phyloP scores from a whole-genome alignment of 2,888 invertebrate species.

The Melipona bicolor region DNA sequence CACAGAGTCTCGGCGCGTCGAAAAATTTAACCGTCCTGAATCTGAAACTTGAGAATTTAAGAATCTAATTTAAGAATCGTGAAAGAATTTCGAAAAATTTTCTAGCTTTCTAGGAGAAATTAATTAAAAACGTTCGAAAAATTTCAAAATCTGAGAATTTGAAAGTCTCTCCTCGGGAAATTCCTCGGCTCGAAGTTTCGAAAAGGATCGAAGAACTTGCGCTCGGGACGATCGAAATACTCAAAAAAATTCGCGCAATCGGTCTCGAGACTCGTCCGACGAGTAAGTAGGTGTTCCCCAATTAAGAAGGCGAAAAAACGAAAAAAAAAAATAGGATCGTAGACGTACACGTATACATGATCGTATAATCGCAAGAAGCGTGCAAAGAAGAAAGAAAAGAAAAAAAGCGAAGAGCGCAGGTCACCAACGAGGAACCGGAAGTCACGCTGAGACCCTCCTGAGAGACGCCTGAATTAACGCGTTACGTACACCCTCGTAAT shows the following conservation, averaged over 20 bases:
- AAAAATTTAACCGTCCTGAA: not conserved
- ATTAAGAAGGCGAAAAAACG: constrained; percentile 39
- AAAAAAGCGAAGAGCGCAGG: constrained; percentile 20
- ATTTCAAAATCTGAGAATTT: no score
- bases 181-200: no score
- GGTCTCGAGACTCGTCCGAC: constrained; percentile 14
- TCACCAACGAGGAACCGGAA: constrained; percentile 25
- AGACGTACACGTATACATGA: constrained; percentile 56
- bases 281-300: constrained; percentile 61
- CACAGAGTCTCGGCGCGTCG: not conserved
- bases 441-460: constrained; percentile 30
- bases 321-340: constrained; percentile 40
- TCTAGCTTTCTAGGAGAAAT: no score
- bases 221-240: not conserved
- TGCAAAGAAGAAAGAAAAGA: constrained; percentile 42
- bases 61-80: not conserved
- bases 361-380: constrained; percentile 55
- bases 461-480: not conserved
- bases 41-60: not conserved
- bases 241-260: not conserved
- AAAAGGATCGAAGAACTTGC: no score
- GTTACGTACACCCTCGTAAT: not conserved
- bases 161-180: no score
- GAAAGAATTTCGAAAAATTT: not conserved
- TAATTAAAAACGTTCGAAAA: no score